Percentiles rank a stretch among this genome's conserved stretches.
Evolutionary conservation across 2,113 vertebrate species (phyloP).

Genomic region (Isurus oxyrinchus): DNA sequence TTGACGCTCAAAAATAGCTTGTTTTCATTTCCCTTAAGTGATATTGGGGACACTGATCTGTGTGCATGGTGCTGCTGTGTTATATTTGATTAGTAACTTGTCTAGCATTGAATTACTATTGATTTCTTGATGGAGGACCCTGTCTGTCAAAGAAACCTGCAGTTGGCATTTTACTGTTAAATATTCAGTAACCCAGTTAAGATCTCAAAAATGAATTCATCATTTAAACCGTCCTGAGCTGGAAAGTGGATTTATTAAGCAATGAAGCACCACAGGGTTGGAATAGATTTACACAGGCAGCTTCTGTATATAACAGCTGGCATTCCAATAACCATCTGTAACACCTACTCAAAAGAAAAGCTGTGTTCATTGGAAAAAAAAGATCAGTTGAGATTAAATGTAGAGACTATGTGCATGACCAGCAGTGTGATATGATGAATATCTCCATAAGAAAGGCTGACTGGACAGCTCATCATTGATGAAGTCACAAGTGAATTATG

Average conservation of each 20-base stretch:
- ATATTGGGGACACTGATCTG: not conserved
- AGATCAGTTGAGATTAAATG: not conserved
- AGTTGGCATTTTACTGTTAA: constrained; percentile 19
- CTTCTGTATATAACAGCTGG: constrained; percentile 1
- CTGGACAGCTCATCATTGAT: not conserved
- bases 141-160: constrained; percentile 18
- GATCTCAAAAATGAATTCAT: not conserved
- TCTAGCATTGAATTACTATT: constrained; percentile 14
- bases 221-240: not conserved
- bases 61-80: not conserved
- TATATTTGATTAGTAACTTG: not conserved
- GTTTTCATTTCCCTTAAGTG: constrained; percentile 9
- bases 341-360: constrained; percentile 8
- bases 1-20: not conserved
- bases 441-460: not conserved
- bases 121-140: constrained; percentile 16
- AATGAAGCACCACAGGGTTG: not conserved
- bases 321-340: constrained; percentile 22
- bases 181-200: constrained; percentile 10
- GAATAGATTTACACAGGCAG: constrained; percentile 24
- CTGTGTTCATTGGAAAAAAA: not conserved
- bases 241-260: constrained; percentile 31
- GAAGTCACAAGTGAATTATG: not conserved
- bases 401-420: not conserved
- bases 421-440: not conserved